Percentiles rank a stretch among this genome's conserved stretches.
phyloP scores from a whole-genome alignment of 2,113 vertebrate genomes.

The Balaeniceps rex region DNA sequence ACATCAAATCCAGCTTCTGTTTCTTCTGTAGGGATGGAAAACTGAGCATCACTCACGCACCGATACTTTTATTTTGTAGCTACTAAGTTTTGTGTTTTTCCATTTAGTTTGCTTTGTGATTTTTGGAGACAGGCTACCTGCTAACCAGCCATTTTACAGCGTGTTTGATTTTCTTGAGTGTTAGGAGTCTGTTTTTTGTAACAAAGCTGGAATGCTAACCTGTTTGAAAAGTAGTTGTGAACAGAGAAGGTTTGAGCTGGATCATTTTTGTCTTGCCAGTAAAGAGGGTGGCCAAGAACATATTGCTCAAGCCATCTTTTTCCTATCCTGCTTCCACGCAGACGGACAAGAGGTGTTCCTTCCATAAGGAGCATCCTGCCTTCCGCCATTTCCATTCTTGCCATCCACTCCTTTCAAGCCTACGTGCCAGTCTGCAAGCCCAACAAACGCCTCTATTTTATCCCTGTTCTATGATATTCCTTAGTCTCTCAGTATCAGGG shows the following conservation, averaged over 20 bases:
- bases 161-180: background rate
- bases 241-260: background rate
- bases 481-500: background rate
- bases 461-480: background rate
- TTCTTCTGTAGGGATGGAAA: background rate
- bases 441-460: background rate
- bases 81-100: background rate
- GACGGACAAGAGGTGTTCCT: background rate
- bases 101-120: background rate
- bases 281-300: background rate
- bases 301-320: background rate
- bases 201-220: background rate
- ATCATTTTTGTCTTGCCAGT: background rate
- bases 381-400: background rate
- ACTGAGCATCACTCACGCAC: too few relatives aligned
- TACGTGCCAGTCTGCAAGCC: background rate
- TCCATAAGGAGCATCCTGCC: background rate
- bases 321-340: background rate
- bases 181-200: background rate
- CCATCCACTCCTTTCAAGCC: background rate
- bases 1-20: background rate
- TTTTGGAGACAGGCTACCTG: background rate
- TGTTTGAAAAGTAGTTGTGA: background rate
- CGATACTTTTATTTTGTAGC: background rate
- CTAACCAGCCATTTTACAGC: background rate